Evolutionary conservation across 2,888 invertebrate species (phyloP), one percentile per base, ranked within the genome.

Genomic region (Trichopria drosophilae): DNA sequence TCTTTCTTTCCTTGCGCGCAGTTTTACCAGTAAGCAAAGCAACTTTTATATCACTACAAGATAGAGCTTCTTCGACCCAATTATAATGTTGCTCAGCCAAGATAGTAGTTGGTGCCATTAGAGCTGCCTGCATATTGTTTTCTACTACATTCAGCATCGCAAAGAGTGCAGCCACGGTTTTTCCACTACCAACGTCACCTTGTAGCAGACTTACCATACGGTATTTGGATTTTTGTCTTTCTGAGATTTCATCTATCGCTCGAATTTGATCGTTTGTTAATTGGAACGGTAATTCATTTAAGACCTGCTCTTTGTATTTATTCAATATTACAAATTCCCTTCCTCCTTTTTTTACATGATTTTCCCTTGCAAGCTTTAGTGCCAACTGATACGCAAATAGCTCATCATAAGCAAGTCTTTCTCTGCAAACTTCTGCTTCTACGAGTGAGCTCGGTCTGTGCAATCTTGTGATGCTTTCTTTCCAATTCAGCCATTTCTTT

Each of bases 141-240:
- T 40, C 40, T 18, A 45, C 42, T 12, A 34, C 49, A 26, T 20
- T 23, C 18, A 50, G 3, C 18, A 41, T 35, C 16, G 42, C 53
- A 16, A 37, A 24, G 19, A 53, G 34, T 23, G 56, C 56, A 12
- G 53, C 53, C 16, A 40, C 50, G 28, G 56, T 56, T 46, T 56
- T 56, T 15, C 56, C 56, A 41, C 26, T 35, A 18, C 53, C 53
- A 36, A 53, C 56, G 42, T 56, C 56, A 22, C 56, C 56, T 13
- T 41, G 41, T 10, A 56, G 15, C 37, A 53, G 35, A n/a, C 46
- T 32, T 13, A 35, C 36, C 56, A 56, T 56, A 15, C 28, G 44
- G 6, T 29, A 15, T 18, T 13, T 22, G 34, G 39, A 32, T 31
- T 32, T 23, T 34, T 44, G 43, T 16, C 41, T 48, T 26, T 22